Evolutionary conservation across 2,113 vertebrate species (phyloP).

Genomic region (Notiomystis cincta): DNA sequence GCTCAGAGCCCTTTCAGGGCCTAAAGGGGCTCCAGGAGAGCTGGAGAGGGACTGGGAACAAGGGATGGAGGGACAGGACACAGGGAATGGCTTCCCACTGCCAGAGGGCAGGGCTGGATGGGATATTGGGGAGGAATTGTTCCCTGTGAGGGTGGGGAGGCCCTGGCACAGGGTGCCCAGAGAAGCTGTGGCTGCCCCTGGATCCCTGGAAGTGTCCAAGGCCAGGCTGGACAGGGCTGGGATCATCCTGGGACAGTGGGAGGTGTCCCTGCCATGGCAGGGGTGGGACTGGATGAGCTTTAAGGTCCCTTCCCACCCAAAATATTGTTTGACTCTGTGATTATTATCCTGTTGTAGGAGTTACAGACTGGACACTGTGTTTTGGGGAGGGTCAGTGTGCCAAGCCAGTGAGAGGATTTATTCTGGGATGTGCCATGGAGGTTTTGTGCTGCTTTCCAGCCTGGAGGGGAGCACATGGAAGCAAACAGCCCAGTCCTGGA

Average conservation of each 20-base stretch:
- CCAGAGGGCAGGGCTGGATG: background rate
- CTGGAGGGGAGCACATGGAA: background rate
- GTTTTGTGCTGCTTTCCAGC: background rate
- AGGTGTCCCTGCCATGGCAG: background rate
- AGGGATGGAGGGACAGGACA: background rate
- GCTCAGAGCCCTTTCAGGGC: background rate
- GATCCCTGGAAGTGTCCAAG: background rate
- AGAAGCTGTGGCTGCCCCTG: background rate
- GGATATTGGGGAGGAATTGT: background rate
- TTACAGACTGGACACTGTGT: accelerated
- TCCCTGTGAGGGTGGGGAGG: background rate
- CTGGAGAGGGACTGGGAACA: background rate
- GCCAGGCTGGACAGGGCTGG: accelerated
- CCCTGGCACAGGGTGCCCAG: background rate
- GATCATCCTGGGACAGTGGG: accelerated
- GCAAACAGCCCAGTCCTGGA: accelerated
- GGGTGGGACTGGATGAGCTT: accelerated
- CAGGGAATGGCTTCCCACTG: background rate
- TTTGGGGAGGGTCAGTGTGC: background rate
- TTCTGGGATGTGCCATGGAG: background rate
- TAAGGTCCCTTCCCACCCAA: background rate
- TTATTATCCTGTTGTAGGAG: accelerated
- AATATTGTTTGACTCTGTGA: accelerated
- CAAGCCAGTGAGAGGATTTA: background rate
- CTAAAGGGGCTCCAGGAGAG: background rate